Evolutionary conservation across 2,888 invertebrate species (phyloP), one percentile per base, ranked within the genome.

Genomic region (Sycophila texana): DNA sequence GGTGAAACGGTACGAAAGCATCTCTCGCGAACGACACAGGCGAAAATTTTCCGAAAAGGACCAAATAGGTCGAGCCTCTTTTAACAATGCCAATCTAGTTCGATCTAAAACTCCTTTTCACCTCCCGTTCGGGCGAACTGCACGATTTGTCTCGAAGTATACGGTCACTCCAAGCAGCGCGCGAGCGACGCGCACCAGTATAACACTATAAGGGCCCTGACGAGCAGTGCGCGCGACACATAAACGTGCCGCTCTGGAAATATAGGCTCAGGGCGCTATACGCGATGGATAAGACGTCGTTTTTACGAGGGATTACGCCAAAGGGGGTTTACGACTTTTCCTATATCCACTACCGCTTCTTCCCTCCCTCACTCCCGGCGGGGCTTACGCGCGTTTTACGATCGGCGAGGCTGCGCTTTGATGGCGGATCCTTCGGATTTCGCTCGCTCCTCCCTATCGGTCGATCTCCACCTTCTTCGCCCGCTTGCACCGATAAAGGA

Each of bases 231-330:
- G n/a, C n/a, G n/a, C n/a, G 26, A 26, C 26, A 72, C 70, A 49
- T 70, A 70, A 72, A 72, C 76, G 77, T 14, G 20, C 20, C 57
- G 30, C 20, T 12, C 20, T 60, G 26, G 30, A 65, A 60, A 58
- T 66, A 72, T 66, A 72, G 72, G 77, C 78, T 74, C 78, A 39
- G 66, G 30, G 22, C 58, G 51, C 18, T 18, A 51, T 20, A 30
- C 58, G 14, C 53, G 57, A 26, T 57, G 84, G 83, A 84, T 86
- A 85, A 86, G 84, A 84, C 80, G 84, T 26, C 83, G 83, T 83
- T 89, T 87, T 88, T 88, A 87, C 86, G 86, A 86, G 83, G 87
- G 88, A 89, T 88, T 87, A 88, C 86, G 86, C 26, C 26, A 3
- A 3, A 26, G 26, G 26, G 82, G 85, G 83, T 89, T 89, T 88